Percentiles rank a stretch among this genome's conserved stretches.
Evolutionary conservation across 2,113 vertebrate genomes (phyloP).

Genomic region (Morone saxatilis): DNA sequence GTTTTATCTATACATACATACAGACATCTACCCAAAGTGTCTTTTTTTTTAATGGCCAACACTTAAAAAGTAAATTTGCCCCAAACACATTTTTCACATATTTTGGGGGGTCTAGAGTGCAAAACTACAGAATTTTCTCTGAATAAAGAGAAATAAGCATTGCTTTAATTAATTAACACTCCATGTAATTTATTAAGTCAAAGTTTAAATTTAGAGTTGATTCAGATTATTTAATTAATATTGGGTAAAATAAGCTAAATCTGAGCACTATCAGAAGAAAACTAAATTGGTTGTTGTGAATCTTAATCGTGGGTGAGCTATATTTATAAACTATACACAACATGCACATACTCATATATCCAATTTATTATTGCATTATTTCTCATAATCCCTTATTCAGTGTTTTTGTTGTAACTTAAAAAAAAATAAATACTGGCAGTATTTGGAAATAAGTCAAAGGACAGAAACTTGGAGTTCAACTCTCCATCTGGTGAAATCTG

Average conservation of each 20-base stretch:
- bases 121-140: not conserved
- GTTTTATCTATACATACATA: not conserved
- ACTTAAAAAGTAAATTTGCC: not conserved
- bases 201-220: not conserved
- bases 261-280: not conserved
- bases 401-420: constrained; percentile 1
- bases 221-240: not conserved
- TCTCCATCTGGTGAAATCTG: constrained; percentile 7
- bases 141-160: not conserved
- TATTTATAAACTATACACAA: not conserved
- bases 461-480: not conserved
- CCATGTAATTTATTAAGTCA: not conserved
- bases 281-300: not conserved
- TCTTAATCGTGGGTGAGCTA: too few relatives aligned
- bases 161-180: not conserved
- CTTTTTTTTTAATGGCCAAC: not conserved
- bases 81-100: not conserved
- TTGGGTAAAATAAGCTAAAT: not conserved
- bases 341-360: not conserved
- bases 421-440: not conserved
- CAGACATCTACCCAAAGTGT: not conserved
- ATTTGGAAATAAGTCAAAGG: not conserved
- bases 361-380: not conserved
- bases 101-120: not conserved
- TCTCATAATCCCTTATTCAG: not conserved